Evolutionary conservation across 1,140 invertebrate species (phyloP).

Genomic region (Latrodectus geometricus): DNA sequence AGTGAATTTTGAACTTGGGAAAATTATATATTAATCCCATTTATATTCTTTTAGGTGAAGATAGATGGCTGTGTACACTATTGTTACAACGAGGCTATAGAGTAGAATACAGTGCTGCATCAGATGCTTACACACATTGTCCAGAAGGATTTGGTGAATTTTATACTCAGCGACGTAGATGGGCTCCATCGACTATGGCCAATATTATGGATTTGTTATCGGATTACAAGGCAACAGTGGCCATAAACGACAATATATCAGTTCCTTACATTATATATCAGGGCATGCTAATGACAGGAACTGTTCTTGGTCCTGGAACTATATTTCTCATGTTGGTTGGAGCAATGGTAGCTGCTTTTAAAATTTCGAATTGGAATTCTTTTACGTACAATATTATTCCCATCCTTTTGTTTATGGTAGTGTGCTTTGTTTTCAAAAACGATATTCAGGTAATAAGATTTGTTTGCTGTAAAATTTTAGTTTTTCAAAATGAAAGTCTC

Average conservation of each 20-base stretch:
- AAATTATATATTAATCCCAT: neutral
- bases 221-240: constrained; percentile 72
- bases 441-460: constrained; percentile 71
- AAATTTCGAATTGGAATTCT: constrained; percentile 71
- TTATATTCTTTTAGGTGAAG: constrained; percentile 71
- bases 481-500: too few relatives aligned
- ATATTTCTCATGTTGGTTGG: constrained; percentile 77
- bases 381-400: constrained; percentile 71
- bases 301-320: constrained; percentile 76
- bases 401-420: constrained; percentile 70
- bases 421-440: constrained; percentile 70
- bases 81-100: constrained; percentile 76
- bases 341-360: constrained; percentile 73
- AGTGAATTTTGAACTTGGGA: neutral
- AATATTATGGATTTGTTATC: constrained; percentile 76
- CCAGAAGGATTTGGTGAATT: constrained; percentile 76
- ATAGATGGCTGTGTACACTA: constrained; percentile 77
- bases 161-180: constrained; percentile 76
- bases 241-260: constrained; percentile 75
- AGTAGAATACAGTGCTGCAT: constrained; percentile 77
- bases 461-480: constrained; percentile 8
- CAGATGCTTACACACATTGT: constrained; percentile 77
- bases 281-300: constrained; percentile 72
- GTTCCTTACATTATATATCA: constrained; percentile 73
- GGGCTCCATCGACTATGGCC: constrained; percentile 78